Percentiles rank a stretch among this genome's conserved stretches.
phyloP scores from a whole-genome alignment of 1,140 invertebrate species.

The Trachymyrmex septentrionalis region DNA sequence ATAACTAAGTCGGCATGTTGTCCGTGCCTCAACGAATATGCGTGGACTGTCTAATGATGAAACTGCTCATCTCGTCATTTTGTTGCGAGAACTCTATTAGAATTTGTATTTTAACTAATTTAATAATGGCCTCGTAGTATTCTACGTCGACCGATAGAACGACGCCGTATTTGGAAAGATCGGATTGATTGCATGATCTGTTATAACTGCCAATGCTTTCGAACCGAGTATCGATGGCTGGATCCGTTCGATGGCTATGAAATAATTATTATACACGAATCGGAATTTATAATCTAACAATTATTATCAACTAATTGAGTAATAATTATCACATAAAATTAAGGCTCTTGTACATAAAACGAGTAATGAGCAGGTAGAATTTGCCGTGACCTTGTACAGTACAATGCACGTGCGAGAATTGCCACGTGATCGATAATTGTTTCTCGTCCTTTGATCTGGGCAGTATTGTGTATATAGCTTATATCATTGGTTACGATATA shows the following conservation, averaged over 20 bases:
- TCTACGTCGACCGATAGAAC: conserved; percentile 1
- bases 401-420: conserved; percentile 43
- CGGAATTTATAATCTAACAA: conserved; percentile 43
- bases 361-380: conserved; percentile 32
- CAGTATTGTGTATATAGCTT: conserved; percentile 66
- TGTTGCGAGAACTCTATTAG: conserved; percentile 19
- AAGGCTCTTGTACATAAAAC: conserved; percentile 65
- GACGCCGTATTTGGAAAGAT: neutral
- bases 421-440: conserved; percentile 26
- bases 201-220: conserved; percentile 23
- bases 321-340: conserved; percentile 37
- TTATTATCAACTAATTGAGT: conserved; percentile 37
- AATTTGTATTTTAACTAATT: conserved; percentile 34
- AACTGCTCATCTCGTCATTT: conserved; percentile 28
- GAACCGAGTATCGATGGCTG: conserved; percentile 53
- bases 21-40: conserved; percentile 48
- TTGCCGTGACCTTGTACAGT: conserved; percentile 70
- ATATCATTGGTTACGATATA: conserved; percentile 16
- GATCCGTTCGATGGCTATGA: conserved; percentile 44
- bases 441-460: conserved; percentile 55
- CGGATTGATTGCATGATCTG: conserved; percentile 1
- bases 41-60: neutral
- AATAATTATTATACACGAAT: conserved; percentile 21
- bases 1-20: conserved; percentile 27
- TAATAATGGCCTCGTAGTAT: conserved; percentile 36